phyloP scores from a whole-genome alignment of 2,113 vertebrate species.

The Cacatua alba region DNA sequence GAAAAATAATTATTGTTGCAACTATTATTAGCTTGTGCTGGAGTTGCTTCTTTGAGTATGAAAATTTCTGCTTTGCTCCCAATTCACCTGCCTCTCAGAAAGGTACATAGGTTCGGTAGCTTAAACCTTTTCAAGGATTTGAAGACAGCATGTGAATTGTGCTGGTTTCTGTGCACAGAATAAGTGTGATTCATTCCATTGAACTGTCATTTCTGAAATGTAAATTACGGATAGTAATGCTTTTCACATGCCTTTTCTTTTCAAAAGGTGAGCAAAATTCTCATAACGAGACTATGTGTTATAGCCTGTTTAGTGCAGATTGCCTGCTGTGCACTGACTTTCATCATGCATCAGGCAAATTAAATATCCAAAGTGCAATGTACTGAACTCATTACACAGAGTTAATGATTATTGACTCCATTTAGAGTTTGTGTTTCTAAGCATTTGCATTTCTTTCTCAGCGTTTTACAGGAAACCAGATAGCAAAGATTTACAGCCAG shows the following conservation, averaged over 20 bases:
- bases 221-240: slow-evolving; percentile 44
- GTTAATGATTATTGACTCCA: slow-evolving; percentile 66
- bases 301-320: slow-evolving; percentile 49
- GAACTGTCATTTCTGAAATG: slow-evolving; percentile 55
- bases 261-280: slow-evolving; percentile 65
- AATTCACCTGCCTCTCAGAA: neutral
- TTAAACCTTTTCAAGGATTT: slow-evolving; percentile 3
- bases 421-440: slow-evolving; percentile 62
- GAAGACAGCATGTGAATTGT: neutral
- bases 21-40: neutral
- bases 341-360: slow-evolving; percentile 32
- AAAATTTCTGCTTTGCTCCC: neutral
- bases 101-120: neutral
- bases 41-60: neutral
- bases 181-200: slow-evolving; percentile 15
- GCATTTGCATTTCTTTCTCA: slow-evolving; percentile 71
- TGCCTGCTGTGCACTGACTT: slow-evolving; percentile 51
- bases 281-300: slow-evolving; percentile 56
- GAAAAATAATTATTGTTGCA: neutral
- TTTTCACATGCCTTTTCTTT: slow-evolving; percentile 21
- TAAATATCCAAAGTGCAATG: slow-evolving; percentile 41
- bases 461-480: slow-evolving; percentile 98
- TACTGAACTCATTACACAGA: slow-evolving; percentile 42
- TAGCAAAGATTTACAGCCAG: slow-evolving; percentile 86
- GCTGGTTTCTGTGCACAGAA: neutral